A percentile compares a stretch with the other conserved stretches of the same genome.
Conservation (phyloP, 2,797 vertebrate species). For the Gallinago nigripennis region DNA sequence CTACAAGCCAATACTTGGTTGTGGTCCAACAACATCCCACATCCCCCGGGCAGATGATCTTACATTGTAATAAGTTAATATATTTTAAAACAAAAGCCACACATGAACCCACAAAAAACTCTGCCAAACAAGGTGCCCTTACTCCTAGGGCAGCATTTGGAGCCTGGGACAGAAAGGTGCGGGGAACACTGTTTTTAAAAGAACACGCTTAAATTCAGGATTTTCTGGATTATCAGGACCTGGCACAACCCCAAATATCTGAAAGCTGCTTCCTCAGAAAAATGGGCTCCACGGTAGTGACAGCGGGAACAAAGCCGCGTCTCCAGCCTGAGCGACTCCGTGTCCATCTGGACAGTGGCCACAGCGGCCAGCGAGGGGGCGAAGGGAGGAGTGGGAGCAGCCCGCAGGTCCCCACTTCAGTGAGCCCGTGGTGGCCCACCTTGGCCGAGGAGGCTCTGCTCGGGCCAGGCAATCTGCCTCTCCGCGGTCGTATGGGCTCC, state of each 20-base stretch:
- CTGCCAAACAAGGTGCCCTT: not conserved
- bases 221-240: slow-evolving; percentile 45
- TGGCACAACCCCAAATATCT: slow-evolving; percentile 40
- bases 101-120: not conserved
- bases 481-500: not conserved
- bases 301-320: slow-evolving; percentile 40
- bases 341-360: slow-evolving; percentile 27
- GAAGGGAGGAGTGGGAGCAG: not conserved
- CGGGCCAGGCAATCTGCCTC: not conserved
- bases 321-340: not conserved
- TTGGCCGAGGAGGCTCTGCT: not conserved
- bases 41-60: slow-evolving; percentile 52
- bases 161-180: not conserved
- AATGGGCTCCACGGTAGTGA: slow-evolving; percentile 44
- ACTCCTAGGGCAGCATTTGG: not conserved
- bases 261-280: slow-evolving; percentile 57
- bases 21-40: slow-evolving; percentile 54
- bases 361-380: fast-evolving
- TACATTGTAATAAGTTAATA: slow-evolving; percentile 59
- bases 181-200: not conserved
- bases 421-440: not conserved
- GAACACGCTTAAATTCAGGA: not conserved
- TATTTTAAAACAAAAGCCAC: slow-evolving; percentile 32
- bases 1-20: slow-evolving; percentile 62
- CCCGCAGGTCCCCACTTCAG: not conserved